These are phyloP conservation scores for Gastrophryne carolinensis DNA, from an alignment of 2,797 vertebrate species.

Conservation along the genomic window DNA sequence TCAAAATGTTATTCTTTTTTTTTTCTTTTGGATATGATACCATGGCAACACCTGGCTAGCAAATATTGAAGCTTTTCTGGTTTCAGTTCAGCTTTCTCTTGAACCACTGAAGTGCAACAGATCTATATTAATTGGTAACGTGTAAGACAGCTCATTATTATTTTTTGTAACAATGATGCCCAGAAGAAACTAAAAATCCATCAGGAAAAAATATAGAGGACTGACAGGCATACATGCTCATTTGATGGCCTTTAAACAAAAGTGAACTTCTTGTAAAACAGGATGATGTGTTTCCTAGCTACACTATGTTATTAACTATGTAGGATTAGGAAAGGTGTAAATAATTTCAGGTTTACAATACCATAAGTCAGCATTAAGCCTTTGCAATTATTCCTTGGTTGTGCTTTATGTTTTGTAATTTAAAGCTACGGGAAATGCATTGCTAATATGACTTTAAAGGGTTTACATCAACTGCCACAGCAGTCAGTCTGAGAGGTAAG, in stretches of 20 bases:
- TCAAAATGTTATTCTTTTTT: slow-evolving; percentile 14
- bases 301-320: background rate
- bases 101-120: slow-evolving; percentile 17
- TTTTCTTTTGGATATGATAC: slow-evolving; percentile 16
- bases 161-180: background rate
- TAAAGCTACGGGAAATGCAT: slow-evolving; percentile 20
- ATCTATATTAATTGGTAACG: slow-evolving; percentile 18
- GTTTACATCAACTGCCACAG: slow-evolving; percentile 7
- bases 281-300: background rate
- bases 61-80: background rate
- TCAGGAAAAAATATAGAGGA: background rate
- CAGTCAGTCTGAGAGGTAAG: slow-evolving; percentile 18
- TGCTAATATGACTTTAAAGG: slow-evolving; percentile 10
- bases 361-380: background rate
- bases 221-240: background rate
- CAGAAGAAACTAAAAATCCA: background rate
- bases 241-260: background rate
- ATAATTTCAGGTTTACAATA: slow-evolving; percentile 32
- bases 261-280: background rate
- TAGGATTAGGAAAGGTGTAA: background rate
- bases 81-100: background rate
- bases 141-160: background rate
- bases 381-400: slow-evolving; percentile 36
- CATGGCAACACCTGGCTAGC: slow-evolving; percentile 20
- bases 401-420: slow-evolving; percentile 36